A percentile compares a stretch with the other conserved stretches of the same genome.
phyloP scores from a whole-genome alignment of 2,888 invertebrate genomes.

The Trachelus iudaicus region DNA sequence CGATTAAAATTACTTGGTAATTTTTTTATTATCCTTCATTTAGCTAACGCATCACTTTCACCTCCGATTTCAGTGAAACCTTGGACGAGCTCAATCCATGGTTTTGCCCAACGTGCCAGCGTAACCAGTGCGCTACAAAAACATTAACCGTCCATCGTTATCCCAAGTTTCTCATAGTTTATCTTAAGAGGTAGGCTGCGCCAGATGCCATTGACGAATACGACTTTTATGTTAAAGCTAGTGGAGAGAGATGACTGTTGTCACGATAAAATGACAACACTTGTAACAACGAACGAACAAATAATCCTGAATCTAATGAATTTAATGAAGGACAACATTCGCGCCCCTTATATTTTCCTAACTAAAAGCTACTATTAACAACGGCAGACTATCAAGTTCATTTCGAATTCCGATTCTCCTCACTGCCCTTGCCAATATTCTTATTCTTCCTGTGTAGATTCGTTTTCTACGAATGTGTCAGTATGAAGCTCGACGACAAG shows the following conservation, averaged over 20 bases:
- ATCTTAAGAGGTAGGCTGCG: slow-evolving; percentile 68
- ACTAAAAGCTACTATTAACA: neutral
- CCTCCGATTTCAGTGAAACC: slow-evolving; percentile 67
- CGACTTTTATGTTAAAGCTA: neutral
- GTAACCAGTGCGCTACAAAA: slow-evolving; percentile 73
- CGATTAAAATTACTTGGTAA: neutral
- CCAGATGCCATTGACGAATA: neutral
- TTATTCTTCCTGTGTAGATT: slow-evolving; percentile 65
- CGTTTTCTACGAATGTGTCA: slow-evolving; percentile 72
- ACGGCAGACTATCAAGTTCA: neutral
- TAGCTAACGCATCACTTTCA: neutral
- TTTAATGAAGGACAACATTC: no score
- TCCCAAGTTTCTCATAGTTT: slow-evolving; percentile 74
- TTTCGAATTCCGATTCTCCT: neutral
- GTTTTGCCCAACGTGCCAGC: slow-evolving; percentile 73
- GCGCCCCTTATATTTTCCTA: neutral
- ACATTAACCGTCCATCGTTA: slow-evolving; percentile 74
- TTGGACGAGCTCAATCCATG: slow-evolving; percentile 75
- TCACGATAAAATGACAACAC: no score
- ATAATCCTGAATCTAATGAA: neutral
- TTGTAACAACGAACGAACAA: neutral
- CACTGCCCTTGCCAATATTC: neutral
- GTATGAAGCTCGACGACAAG: slow-evolving; percentile 73
- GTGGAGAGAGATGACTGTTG: no score
- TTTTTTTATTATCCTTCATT: neutral